Conservation (phyloP, 2,797 vertebrate genomes). For the Pipistrellus kuhlii region DNA sequence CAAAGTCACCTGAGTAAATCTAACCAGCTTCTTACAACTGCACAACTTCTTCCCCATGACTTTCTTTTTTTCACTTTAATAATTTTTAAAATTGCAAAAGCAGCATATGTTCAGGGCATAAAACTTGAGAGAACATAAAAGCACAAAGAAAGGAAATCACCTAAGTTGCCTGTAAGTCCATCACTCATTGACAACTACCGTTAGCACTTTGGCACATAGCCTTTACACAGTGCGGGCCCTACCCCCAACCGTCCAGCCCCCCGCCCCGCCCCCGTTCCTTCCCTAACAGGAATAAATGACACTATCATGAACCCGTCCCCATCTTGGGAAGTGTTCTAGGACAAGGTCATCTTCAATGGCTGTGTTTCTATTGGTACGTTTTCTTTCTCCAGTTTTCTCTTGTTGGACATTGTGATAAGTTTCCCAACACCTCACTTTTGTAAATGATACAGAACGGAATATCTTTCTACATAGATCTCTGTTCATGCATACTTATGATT, state of each 20-base stretch:
- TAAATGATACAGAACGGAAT: neutral
- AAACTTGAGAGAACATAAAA: slow-evolving; percentile 35
- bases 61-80: neutral
- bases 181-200: neutral
- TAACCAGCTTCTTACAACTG: neutral
- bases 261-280: neutral
- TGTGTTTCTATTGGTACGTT: neutral
- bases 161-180: neutral
- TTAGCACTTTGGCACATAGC: neutral
- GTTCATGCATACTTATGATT: neutral
- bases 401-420: neutral
- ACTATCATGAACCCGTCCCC: neutral
- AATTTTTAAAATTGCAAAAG: slow-evolving; percentile 54
- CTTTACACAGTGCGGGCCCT: neutral
- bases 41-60: too few species aligned
- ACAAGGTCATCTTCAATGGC: neutral
- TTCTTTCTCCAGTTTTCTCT: neutral
- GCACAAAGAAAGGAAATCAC: neutral
- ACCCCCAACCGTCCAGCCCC: too few species aligned
- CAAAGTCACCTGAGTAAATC: slow-evolving; percentile 5
- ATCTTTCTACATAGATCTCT: neutral
- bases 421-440: neutral
- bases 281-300: neutral
- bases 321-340: neutral
- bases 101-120: slow-evolving; percentile 15